Evolutionary conservation across 2,888 invertebrate genomes (phyloP).

Genomic region (Ptilodon capucinus): DNA sequence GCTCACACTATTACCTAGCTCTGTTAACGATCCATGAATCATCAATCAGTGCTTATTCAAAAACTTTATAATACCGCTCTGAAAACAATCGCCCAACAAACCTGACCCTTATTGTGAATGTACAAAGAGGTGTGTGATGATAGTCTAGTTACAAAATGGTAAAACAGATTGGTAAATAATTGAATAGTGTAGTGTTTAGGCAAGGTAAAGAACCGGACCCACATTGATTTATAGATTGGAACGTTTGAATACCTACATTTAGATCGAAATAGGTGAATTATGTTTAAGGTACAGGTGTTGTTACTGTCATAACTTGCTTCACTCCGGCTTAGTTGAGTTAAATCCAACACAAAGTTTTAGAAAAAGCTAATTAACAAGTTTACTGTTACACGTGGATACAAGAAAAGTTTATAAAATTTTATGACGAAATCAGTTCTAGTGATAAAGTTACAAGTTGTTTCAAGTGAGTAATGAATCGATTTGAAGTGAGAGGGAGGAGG

Average conservation of each 20-base stretch:
- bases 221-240: slow-evolving; percentile 6
- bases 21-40: slow-evolving; percentile 39
- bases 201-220: slow-evolving; percentile 7
- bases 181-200: neutral
- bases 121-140: neutral
- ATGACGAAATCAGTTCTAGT: neutral
- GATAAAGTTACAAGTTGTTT: neutral
- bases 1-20: slow-evolving; percentile 16
- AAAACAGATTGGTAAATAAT: neutral
- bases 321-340: no score
- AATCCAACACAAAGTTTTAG: no score
- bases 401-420: no score
- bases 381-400: no score
- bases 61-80: slow-evolving; percentile 4
- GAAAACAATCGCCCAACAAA: neutral
- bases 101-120: slow-evolving; percentile 5
- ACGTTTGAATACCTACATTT: neutral
- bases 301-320: neutral
- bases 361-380: no score
- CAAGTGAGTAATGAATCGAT: neutral
- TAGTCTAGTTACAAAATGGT: neutral
- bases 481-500: no score
- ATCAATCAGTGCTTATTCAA: slow-evolving; percentile 35
- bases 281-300: neutral
- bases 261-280: neutral